Evolutionary conservation across 1,140 invertebrate genomes (phyloP).

Genomic region (Eubasilissa regina): DNA sequence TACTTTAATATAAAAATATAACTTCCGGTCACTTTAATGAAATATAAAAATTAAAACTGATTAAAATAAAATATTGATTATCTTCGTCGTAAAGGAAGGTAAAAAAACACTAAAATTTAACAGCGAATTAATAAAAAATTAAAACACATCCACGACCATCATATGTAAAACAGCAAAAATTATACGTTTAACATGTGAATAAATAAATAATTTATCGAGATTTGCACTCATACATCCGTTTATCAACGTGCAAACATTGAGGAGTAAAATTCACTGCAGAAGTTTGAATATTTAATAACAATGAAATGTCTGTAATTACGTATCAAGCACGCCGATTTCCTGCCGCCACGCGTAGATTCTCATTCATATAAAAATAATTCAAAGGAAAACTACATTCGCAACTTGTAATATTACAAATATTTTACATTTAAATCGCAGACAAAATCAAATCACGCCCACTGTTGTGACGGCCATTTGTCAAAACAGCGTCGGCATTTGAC

Average conservation of each 20-base stretch:
- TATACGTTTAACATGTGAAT: background rate
- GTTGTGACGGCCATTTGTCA: constrained; percentile 57
- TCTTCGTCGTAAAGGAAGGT: constrained; percentile 5
- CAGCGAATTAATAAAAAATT: background rate
- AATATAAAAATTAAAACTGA: constrained; percentile 20
- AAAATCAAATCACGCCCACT: constrained; percentile 56
- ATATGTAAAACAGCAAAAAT: constrained; percentile 2
- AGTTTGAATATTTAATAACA: constrained; percentile 40
- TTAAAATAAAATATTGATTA: constrained; percentile 42
- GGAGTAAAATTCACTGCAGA: constrained; percentile 13
- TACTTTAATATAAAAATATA: background rate
- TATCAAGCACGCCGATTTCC: constrained; percentile 4
- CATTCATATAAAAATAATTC: constrained; percentile 30
- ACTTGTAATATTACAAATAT: constrained; percentile 15
- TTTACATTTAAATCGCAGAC: constrained; percentile 49
- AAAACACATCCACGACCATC: background rate
- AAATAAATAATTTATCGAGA: constrained; percentile 26
- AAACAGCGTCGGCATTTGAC: constrained; percentile 57
- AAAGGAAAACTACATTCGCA: constrained; percentile 40
- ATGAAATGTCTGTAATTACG: constrained; percentile 50
- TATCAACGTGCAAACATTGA: constrained; percentile 20
- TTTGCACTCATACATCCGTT: constrained; percentile 9
- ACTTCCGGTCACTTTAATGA: constrained; percentile 1
- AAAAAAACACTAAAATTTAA: constrained; percentile 9
- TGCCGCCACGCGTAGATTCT: constrained; percentile 45